Base-by-base conservation (phyloP, 2,888 invertebrate genomes). In the Thysanoteuthis rhombus region DNA sequence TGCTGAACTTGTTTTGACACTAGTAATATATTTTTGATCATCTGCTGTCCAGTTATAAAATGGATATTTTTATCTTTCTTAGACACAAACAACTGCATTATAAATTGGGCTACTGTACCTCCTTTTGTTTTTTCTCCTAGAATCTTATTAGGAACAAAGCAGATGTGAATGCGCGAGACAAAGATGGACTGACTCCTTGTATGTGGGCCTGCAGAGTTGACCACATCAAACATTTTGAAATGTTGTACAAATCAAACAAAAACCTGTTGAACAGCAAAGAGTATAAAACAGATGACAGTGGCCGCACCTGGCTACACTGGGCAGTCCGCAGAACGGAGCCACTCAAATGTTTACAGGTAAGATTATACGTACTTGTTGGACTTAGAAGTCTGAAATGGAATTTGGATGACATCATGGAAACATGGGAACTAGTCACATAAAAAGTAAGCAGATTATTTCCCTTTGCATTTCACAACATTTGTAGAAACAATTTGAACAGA, bases 191-290 rank as follows among this genome's bases (percentile, higher is more conserved):
- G 94, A 96, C 97, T 0, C 96, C 97, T 0, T 95, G 96, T 94
- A 97, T 97, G 97, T 97, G 97, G 97, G 97, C 97, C 1, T 97
- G 97, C 95, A 96, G 97, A 40, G 95, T 97, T 94, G 97, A 97
- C 95, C 96, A 96, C 94, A 96, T 97, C 40, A 95, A 96, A 92
- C 97, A 97, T 94, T 97, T 97, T 94, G 96, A 96, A 94, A 94
- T 96, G 93, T 94, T 97, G 89, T 95, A 95, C 93, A 94, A 94
- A 58, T 94, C 95, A 10, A 95, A 95, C n/a, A 96, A 95, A 94
- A 93, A 95, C 95, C 93, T 95, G 95, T 19, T 95, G 95, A 16
- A 96, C 93, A 95, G 93, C 36, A 96, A 96, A 93, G 96, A 96
- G 75, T 96, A 96, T 92, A 97, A 97, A 94, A 94, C 96, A 40